Evolutionary conservation across 2,888 invertebrate genomes (phyloP).

Genomic region (Hecatera dysodea): DNA sequence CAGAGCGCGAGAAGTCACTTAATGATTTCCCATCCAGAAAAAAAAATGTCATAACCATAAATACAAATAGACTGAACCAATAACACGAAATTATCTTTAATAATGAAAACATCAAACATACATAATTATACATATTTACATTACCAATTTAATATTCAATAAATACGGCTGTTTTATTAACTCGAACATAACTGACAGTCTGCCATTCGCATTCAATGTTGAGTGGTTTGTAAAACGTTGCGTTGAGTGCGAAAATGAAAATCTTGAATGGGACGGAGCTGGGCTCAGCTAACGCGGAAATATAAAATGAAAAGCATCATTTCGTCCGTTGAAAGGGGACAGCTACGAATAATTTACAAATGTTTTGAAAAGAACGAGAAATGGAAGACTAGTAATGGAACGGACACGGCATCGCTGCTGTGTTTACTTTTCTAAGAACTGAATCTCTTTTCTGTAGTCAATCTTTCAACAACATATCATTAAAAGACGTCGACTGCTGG

Average conservation of each 20-base stretch:
- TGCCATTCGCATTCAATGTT: constrained; percentile 20
- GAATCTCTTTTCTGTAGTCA: no score
- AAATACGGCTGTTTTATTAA: constrained; percentile 22
- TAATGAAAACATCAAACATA: constrained; percentile 33
- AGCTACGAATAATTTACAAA: constrained; percentile 9
- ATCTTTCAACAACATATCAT: no score
- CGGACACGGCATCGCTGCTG: no score
- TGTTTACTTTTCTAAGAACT: background rate
- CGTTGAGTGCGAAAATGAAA: constrained; percentile 29
- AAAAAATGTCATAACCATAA: background rate
- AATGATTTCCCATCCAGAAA: no score
- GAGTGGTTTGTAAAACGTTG: constrained; percentile 18
- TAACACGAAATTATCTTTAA: constrained; percentile 39
- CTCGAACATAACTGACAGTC: constrained; percentile 28
- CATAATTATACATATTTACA: constrained; percentile 6
- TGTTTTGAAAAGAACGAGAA: background rate
- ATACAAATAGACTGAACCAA: constrained; percentile 15
- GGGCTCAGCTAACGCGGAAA: constrained; percentile 8
- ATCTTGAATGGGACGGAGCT: constrained; percentile 19
- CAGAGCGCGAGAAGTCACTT: no score
- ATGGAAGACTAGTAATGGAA: background rate
- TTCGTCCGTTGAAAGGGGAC: background rate
- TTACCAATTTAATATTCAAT: constrained; percentile 14
- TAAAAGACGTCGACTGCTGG: background rate
- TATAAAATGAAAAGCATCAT: constrained; percentile 22